A percentile compares a stretch with the other conserved stretches of the same genome.
These are phyloP conservation scores for Iselma pallidipennis DNA, from an alignment of 2,888 invertebrate genomes.

Conservation along the genomic window DNA sequence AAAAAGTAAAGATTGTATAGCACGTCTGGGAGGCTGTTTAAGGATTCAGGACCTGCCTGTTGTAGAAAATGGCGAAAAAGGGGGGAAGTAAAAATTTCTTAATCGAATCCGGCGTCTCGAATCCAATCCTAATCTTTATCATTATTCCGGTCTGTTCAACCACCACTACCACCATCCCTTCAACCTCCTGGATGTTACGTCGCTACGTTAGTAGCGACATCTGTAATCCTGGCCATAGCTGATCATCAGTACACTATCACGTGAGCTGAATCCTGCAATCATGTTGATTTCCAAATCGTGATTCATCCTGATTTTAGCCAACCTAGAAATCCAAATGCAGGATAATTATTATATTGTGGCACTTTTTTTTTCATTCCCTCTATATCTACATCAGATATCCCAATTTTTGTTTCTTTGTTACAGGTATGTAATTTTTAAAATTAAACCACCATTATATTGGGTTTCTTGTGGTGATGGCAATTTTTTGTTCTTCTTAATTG, in stretches of 20 bases:
- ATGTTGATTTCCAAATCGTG: background rate
- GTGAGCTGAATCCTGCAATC: constrained; percentile 29
- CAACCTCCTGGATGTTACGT: no score
- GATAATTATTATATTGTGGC: no score
- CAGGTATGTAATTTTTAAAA: constrained; percentile 5
- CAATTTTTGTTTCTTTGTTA: background rate
- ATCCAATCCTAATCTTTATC: constrained; percentile 39
- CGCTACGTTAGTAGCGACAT: constrained; percentile 29
- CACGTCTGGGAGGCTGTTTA: background rate
- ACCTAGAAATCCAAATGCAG: no score
- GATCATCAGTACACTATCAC: constrained; percentile 36
- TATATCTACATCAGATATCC: no score
- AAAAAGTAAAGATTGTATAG: background rate
- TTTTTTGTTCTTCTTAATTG: background rate
- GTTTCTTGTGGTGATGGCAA: background rate
- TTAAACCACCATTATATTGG: background rate
- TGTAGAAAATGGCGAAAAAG: constrained; percentile 22
- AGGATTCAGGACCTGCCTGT: constrained; percentile 10
- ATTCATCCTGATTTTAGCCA: constrained; percentile 2
- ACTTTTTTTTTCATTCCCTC: no score
- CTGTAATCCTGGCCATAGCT: constrained; percentile 37
- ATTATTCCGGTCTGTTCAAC: constrained; percentile 30
- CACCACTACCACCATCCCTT: constrained; percentile 14
- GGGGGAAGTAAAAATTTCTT: constrained; percentile 36
- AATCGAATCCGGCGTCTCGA: constrained; percentile 29